Percentiles rank a stretch among this genome's conserved stretches.
Conservation (phyloP, 2,113 vertebrate species). For the Pseudorasbora parva region DNA sequence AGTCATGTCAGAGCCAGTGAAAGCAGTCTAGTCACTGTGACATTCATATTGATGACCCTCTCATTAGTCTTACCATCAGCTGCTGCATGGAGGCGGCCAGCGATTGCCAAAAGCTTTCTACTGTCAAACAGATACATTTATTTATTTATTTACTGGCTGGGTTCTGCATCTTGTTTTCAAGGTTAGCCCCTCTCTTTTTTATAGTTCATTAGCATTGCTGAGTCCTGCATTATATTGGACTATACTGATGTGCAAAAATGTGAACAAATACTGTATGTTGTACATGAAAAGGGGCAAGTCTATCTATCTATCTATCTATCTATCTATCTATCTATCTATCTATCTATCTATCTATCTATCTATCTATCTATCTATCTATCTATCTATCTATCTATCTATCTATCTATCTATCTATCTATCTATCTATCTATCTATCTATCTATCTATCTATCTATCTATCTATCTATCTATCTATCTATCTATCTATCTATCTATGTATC, state of each 20-base stretch:
- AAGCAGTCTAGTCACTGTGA: conserved; percentile 40
- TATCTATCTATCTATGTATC: no score
- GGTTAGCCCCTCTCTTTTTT: not conserved
- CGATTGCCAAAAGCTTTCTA: conserved; percentile 25
- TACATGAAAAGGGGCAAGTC: not conserved
- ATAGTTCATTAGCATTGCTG: conserved; percentile 18
- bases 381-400: no score
- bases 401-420: no score
- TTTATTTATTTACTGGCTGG: not conserved
- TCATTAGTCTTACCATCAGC: conserved; percentile 40
- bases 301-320: no score
- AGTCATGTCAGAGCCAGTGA: conserved; percentile 24
- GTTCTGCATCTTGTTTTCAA: conserved; percentile 32
- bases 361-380: no score
- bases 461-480: no score
- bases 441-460: no score
- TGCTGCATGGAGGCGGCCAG: conserved; percentile 15
- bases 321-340: no score
- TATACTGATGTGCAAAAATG: not conserved
- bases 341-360: no score
- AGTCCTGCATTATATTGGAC: not conserved
- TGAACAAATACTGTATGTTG: not conserved
- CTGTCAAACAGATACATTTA: conserved; percentile 25
- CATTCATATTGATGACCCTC: conserved; percentile 43
- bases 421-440: no score